Percentiles rank a stretch among this genome's conserved stretches.
phyloP scores from a whole-genome alignment of 1,140 invertebrate genomes.

The Aphaenogaster rudis region DNA sequence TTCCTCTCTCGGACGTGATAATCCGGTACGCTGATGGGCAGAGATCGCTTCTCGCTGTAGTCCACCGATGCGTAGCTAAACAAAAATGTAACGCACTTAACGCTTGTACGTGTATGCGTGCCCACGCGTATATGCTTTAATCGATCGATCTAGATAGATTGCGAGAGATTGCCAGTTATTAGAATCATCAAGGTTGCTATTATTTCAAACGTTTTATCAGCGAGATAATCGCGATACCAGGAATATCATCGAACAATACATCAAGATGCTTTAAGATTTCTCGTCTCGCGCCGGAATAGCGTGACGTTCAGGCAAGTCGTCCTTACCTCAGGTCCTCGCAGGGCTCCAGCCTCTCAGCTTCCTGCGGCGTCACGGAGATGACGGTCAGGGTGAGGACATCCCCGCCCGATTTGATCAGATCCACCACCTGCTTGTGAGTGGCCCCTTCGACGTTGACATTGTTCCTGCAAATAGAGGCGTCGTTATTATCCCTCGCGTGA shows the following conservation, averaged over 20 bases:
- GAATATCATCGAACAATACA: background rate
- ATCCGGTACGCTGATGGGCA: conserved; percentile 99
- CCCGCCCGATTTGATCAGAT: conserved; percentile 99
- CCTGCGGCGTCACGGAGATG: conserved; percentile 97
- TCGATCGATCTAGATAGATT: conserved; percentile 9
- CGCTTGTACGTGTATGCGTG: background rate
- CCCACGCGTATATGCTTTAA: background rate
- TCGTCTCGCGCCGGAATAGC: no score
- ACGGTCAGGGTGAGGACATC: conserved; percentile 98
- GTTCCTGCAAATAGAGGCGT: conserved; percentile 92
- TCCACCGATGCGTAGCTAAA: conserved; percentile 96
- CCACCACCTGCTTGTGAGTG: conserved; percentile 99
- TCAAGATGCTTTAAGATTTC: background rate
- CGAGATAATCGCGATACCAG: background rate
- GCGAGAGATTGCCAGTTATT: background rate
- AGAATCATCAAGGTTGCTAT: background rate
- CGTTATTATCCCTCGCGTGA: background rate
- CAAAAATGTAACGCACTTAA: conserved; percentile 48
- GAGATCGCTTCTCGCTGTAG: conserved; percentile 98
- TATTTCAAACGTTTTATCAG: background rate
- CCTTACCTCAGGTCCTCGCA: conserved; percentile 85
- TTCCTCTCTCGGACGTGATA: conserved; percentile 93
- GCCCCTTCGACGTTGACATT: conserved; percentile 99
- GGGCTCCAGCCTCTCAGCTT: conserved; percentile 87
- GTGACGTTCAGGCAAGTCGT: no score